Evolutionary conservation across 2,888 invertebrate species (phyloP).

Genomic region (Meiosimyza platycephala): DNA sequence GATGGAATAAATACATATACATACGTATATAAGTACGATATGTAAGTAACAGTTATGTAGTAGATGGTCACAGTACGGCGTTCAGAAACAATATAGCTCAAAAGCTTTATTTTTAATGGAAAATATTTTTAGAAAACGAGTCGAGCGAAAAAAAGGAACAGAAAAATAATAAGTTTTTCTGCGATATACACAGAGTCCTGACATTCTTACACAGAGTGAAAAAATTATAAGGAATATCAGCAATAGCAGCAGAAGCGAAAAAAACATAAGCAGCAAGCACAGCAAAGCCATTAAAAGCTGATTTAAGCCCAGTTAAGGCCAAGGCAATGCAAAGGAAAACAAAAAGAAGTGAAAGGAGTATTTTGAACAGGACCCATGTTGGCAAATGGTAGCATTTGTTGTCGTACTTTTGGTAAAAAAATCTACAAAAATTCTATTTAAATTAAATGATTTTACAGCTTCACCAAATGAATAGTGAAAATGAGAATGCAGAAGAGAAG

Average conservation of each 20-base stretch:
- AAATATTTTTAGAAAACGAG: slow-evolving; percentile 31
- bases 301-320: slow-evolving; percentile 40
- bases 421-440: neutral
- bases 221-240: neutral
- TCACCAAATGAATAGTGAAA: neutral
- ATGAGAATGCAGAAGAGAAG: no score
- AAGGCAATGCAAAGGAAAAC: neutral
- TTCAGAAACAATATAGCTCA: slow-evolving; percentile 1
- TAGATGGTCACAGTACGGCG: neutral
- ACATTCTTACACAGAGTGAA: slow-evolving; percentile 5
- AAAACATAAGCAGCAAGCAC: slow-evolving; percentile 1
- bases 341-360: no score
- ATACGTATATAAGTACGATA: neutral
- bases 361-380: neutral
- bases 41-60: neutral
- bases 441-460: slow-evolving; percentile 5
- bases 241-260: neutral
- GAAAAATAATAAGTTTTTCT: slow-evolving; percentile 34
- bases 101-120: slow-evolving; percentile 42
- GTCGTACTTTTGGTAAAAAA: neutral
- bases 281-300: slow-evolving; percentile 38
- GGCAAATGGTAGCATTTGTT: neutral
- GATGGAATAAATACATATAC: neutral
- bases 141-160: neutral
- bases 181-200: slow-evolving; percentile 23